Evolutionary conservation across 2,797 vertebrate genomes (phyloP).

Genomic region (Bovichtus variegatus): DNA sequence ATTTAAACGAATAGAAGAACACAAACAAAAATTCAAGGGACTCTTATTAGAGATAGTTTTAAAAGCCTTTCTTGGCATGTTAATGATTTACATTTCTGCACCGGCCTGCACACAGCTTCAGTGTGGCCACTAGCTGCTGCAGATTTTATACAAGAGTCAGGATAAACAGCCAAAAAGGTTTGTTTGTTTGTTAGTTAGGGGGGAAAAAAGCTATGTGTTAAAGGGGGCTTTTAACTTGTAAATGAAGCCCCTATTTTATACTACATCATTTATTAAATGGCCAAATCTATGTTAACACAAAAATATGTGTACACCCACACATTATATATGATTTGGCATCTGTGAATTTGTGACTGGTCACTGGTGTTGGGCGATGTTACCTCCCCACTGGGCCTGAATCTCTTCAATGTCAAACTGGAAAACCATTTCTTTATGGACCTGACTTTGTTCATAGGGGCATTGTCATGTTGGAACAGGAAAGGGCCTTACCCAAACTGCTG

Average conservation of each 20-base stretch:
- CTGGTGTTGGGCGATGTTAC: neutral
- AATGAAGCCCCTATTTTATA: neutral
- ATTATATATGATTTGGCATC: neutral
- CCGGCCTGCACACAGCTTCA: neutral
- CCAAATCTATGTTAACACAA: neutral
- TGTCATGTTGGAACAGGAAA: constrained; percentile 39
- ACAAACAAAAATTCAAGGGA: neutral
- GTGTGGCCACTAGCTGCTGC: no score
- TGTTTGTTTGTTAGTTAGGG: no score
- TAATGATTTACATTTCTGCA: neutral
- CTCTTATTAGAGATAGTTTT: neutral
- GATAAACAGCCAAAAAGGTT: neutral
- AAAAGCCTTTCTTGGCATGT: neutral
- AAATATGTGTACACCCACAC: neutral
- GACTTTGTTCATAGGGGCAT: constrained; percentile 8
- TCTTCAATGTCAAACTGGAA: neutral
- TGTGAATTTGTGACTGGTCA: neutral
- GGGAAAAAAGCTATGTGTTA: no score
- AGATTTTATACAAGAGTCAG: neutral
- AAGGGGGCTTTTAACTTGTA: neutral
- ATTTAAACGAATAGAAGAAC: neutral
- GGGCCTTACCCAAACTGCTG: constrained; percentile 16
- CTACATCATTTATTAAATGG: neutral
- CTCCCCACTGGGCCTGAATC: neutral
- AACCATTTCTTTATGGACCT: neutral